phyloP scores from a whole-genome alignment of 1,140 invertebrate genomes.

The Anthonomus grandis region DNA sequence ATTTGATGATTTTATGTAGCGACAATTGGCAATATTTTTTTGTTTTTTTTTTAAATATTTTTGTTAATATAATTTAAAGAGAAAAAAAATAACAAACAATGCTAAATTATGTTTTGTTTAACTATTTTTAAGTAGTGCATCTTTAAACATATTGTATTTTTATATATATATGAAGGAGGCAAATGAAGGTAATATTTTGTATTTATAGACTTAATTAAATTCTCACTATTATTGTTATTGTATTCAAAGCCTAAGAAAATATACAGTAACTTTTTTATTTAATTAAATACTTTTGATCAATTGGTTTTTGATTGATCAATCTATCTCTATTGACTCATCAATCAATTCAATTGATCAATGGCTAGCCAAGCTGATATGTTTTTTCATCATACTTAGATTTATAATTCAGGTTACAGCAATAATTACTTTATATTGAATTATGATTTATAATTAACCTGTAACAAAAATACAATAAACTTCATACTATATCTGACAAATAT shows the following conservation, averaged over 20 bases:
- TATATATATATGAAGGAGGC: constrained; percentile 12
- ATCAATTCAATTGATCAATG: too few relatives aligned
- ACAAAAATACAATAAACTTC: too few relatives aligned
- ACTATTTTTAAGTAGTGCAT: constrained; percentile 19
- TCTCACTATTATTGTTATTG: too few relatives aligned
- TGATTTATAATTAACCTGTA: too few relatives aligned
- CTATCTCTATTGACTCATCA: too few relatives aligned
- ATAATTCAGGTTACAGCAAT: too few relatives aligned
- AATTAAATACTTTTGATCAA: background rate
- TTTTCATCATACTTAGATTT: too few relatives aligned
- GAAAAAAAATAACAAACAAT: too few relatives aligned
- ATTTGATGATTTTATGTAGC: constrained; percentile 68
- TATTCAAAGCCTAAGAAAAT: too few relatives aligned
- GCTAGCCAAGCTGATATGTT: too few relatives aligned
- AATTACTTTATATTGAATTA: too few relatives aligned
- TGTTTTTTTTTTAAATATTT: constrained; percentile 15
- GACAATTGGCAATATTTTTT: constrained; percentile 24
- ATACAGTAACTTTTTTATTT: background rate
- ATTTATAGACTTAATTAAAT: constrained; percentile 9
- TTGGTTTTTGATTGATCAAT: background rate
- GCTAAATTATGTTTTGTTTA: constrained; percentile 18
- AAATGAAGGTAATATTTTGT: constrained; percentile 11
- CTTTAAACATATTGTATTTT: constrained; percentile 9
- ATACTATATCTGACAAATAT: too few relatives aligned
- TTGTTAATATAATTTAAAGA: constrained; percentile 2